Conservation (phyloP, 92 coral and sea anemone genomes). For the Nematostella vectensis region DNA sequence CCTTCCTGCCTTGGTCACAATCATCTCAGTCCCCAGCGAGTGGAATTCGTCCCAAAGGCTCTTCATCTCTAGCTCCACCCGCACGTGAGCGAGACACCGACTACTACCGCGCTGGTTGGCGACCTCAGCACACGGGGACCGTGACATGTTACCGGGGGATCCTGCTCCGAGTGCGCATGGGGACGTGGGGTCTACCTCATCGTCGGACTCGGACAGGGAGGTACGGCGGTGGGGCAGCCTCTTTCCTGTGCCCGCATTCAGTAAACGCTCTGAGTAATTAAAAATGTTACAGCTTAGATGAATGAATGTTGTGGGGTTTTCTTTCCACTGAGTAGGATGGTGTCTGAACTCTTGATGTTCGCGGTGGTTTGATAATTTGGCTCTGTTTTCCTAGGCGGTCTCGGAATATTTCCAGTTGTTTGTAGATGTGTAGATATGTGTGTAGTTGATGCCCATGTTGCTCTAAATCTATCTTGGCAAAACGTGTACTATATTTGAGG, state of each 20-base stretch:
- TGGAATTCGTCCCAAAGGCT: conserved; percentile 92
- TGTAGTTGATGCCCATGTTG: too few relatives aligned
- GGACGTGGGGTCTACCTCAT: conserved; percentile 40
- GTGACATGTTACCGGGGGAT: conserved; percentile 9
- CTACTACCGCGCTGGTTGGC: conserved; percentile 22
- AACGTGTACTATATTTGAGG: too few relatives aligned
- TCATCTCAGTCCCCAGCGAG: conserved; percentile 86
- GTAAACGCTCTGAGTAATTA: conserved; percentile 97
- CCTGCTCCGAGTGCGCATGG: conserved; percentile 19
- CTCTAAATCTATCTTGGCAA: too few relatives aligned
- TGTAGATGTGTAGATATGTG: too few relatives aligned
- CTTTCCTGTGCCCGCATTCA: conserved; percentile 95
- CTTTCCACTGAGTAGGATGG: too few relatives aligned
- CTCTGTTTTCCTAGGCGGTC: too few relatives aligned
- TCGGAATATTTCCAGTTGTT: too few relatives aligned
- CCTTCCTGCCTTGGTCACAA: conserved; percentile 98
- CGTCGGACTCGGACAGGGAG: conserved; percentile 54
- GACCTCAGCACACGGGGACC: conserved; percentile 32
- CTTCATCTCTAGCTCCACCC: conserved; percentile 97
- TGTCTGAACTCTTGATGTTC: too few relatives aligned
- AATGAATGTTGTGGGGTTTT: too few relatives aligned
- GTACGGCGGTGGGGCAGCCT: conserved; percentile 53
- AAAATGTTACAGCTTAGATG: too few relatives aligned
- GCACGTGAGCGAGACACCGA: conserved; percentile 62
- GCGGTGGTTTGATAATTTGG: too few relatives aligned